phyloP scores from a whole-genome alignment of 2,113 vertebrate genomes.

The Rhinopomastus cyanomelas region DNA sequence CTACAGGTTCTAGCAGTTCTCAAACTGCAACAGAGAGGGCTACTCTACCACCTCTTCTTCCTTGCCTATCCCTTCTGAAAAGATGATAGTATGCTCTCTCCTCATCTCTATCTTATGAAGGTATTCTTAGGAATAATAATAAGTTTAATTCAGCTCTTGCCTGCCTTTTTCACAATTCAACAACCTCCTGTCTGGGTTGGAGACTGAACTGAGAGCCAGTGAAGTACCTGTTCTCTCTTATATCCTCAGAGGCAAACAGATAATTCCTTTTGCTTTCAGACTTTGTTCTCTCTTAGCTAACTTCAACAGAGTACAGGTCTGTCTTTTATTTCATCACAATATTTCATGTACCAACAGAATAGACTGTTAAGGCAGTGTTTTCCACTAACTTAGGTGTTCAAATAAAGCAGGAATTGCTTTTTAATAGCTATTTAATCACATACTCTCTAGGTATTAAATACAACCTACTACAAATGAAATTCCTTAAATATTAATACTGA shows the following conservation, averaged over 20 bases:
- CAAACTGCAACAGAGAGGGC: too few relatives aligned
- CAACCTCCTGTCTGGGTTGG: neutral
- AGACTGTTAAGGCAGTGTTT: neutral
- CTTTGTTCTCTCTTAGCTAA: neutral
- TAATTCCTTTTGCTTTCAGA: neutral
- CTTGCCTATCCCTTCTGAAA: too few relatives aligned
- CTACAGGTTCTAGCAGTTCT: too few relatives aligned
- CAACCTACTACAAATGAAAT: neutral
- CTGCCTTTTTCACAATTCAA: neutral
- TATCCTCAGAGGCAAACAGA: rapidly evolving
- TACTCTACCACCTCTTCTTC: too few relatives aligned
- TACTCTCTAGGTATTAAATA: neutral
- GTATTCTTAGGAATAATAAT: neutral
- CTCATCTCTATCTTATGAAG: neutral
- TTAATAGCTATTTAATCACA: neutral
- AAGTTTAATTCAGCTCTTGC: neutral
- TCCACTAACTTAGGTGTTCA: neutral
- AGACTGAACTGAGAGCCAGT: neutral
- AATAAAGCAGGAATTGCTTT: neutral
- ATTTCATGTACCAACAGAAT: neutral
- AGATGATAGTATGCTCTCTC: too few relatives aligned
- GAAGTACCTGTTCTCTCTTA: neutral
- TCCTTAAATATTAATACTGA: neutral
- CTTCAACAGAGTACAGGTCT: neutral
- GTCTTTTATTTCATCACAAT: neutral